Percentiles rank a stretch among this genome's conserved stretches.
These are phyloP conservation scores for Xylota segnis DNA, from an alignment of 2,888 invertebrate genomes.

Conservation along the genomic window DNA sequence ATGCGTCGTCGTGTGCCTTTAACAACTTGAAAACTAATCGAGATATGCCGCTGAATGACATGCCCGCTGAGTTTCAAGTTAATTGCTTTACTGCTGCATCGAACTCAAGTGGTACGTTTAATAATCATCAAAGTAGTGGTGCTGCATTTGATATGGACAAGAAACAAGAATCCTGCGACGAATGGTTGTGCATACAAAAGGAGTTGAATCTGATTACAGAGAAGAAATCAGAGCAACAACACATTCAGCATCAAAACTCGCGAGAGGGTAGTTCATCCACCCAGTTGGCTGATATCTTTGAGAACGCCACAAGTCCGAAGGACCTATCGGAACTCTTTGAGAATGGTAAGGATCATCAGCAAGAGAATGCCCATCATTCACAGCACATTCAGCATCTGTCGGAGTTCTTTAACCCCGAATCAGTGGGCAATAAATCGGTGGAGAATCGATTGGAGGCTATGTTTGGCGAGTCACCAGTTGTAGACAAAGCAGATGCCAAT, in stretches of 20 bases:
- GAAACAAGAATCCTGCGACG: conserved; percentile 86
- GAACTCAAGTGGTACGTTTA: conserved; percentile 46
- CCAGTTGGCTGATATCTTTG: conserved; percentile 83
- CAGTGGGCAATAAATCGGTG: conserved; percentile 83
- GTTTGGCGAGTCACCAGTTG: conserved; percentile 84
- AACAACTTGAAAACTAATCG: conserved; percentile 60
- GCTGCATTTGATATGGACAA: conserved; percentile 70
- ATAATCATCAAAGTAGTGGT: conserved; percentile 69
- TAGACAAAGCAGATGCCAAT: conserved; percentile 78
- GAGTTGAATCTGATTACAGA: conserved; percentile 86
- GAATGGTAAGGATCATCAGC: conserved; percentile 77
- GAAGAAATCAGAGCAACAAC: conserved; percentile 78
- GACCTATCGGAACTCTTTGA: conserved; percentile 78
- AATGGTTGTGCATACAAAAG: conserved; percentile 89
- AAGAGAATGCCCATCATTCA: conserved; percentile 69
- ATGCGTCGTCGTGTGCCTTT: conserved; percentile 71
- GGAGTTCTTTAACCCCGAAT: conserved; percentile 82
- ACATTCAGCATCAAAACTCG: conserved; percentile 72
- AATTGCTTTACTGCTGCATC: conserved; percentile 66
- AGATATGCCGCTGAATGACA: conserved; percentile 59
- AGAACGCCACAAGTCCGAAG: conserved; percentile 82
- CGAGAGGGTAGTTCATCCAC: conserved; percentile 68
- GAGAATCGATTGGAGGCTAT: conserved; percentile 84
- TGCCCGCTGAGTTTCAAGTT: conserved; percentile 63
- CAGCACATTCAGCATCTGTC: conserved; percentile 80